Percentiles rank a stretch among this genome's conserved stretches.
phyloP scores from a whole-genome alignment of 2,797 vertebrate species.

The Podargus strigoides region DNA sequence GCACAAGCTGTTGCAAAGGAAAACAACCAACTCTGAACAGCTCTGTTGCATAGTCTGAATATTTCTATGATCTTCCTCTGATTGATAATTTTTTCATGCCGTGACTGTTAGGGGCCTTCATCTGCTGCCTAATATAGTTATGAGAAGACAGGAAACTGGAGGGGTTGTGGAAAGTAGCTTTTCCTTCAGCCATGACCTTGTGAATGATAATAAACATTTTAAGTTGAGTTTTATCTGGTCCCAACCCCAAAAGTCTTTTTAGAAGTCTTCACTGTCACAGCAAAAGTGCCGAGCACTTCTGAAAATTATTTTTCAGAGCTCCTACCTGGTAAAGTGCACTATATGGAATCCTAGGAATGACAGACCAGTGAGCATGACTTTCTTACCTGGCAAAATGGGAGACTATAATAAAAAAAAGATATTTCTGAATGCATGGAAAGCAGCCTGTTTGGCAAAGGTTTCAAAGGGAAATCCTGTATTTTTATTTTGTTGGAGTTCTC shows the following conservation, averaged over 20 bases:
- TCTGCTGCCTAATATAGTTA: background rate
- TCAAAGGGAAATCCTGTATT: background rate
- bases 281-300: background rate
- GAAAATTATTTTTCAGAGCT: background rate
- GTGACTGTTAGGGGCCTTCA: background rate
- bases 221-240: background rate
- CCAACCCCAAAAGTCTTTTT: background rate
- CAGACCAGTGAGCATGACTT: background rate
- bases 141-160: background rate
- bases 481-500: background rate
- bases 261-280: background rate
- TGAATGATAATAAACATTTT: background rate
- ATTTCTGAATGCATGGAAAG: background rate
- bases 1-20: background rate
- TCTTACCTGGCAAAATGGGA: background rate
- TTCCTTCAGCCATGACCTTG: background rate
- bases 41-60: background rate
- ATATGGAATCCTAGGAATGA: background rate
- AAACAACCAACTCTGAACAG: background rate
- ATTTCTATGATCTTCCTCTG: conserved; percentile 6
- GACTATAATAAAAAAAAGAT: background rate
- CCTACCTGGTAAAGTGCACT: background rate
- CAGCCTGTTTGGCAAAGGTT: background rate
- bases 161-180: background rate
- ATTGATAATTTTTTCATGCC: background rate